Evolutionary conservation across 1,140 invertebrate species (phyloP).

Genomic region (Oncopeltus fasciatus): DNA sequence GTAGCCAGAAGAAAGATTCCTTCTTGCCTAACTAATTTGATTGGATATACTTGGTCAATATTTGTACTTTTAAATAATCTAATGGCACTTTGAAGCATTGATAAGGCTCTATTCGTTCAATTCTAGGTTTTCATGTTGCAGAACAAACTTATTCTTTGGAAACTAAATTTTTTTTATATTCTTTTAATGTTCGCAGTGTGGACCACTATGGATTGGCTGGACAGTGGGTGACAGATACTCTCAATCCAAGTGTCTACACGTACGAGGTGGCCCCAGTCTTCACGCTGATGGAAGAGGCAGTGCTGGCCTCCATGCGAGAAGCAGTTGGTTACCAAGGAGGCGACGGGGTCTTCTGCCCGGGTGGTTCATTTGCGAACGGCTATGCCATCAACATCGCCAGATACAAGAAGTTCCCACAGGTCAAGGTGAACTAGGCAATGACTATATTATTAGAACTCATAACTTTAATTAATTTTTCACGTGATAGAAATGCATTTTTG

Average conservation of each 20-base stretch:
- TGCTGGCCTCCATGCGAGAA: conserved; percentile 65
- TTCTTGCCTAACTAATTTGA: neutral
- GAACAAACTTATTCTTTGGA: too few species aligned
- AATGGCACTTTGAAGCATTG: too few species aligned
- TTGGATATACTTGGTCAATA: neutral
- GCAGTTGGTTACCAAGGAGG: conserved; percentile 74
- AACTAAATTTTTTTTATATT: too few species aligned
- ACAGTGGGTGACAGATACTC: conserved; percentile 70
- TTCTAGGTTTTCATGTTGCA: too few species aligned
- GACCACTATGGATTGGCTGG: conserved; percentile 72
- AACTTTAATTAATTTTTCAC: too few species aligned
- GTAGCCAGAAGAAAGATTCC: neutral
- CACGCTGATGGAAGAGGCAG: conserved; percentile 69
- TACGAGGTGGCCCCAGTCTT: conserved; percentile 85
- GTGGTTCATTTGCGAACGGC: conserved; percentile 87
- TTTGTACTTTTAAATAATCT: neutral
- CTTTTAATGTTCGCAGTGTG: conserved; percentile 37
- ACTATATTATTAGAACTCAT: too few species aligned
- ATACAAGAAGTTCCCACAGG: conserved; percentile 55
- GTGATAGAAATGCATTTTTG: too few species aligned
- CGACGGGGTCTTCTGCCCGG: conserved; percentile 85
- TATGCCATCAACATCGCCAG: conserved; percentile 86
- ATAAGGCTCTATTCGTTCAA: too few species aligned
- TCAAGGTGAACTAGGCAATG: conserved; percentile 66
- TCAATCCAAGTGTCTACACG: conserved; percentile 79